Evolutionary conservation across 2,113 vertebrate species (phyloP).

Genomic region (Myxocyprinus asiaticus): DNA sequence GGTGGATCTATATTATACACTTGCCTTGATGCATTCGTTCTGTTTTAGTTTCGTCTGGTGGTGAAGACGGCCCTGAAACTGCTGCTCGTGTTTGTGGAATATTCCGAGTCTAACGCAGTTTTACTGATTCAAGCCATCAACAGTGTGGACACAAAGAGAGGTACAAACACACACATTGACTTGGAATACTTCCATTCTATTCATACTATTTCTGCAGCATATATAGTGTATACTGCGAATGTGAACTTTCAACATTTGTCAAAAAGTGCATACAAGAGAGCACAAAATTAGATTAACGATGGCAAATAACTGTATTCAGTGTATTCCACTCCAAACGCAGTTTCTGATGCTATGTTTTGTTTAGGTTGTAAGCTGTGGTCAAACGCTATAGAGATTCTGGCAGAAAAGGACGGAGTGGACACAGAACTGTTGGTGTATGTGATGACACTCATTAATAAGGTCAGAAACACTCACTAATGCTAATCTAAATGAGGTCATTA

Average conservation of each 20-base stretch:
- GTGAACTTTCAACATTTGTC: no score
- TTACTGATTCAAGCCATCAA: conserved; percentile 85
- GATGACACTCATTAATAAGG: conserved; percentile 96
- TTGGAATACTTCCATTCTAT: no score
- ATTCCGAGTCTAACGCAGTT: conserved; percentile 84
- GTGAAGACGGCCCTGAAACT: conserved; percentile 94
- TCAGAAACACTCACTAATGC: conserved; percentile 50
- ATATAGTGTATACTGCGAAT: not conserved
- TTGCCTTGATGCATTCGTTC: no score
- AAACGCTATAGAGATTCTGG: conserved; percentile 90
- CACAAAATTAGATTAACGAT: no score
- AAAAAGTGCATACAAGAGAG: no score
- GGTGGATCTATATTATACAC: no score
- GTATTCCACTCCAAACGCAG: not conserved
- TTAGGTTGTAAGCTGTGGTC: conserved; percentile 85
- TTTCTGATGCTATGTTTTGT: not conserved
- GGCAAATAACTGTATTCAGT: no score
- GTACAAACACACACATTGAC: conserved; percentile 62
- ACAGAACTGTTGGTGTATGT: conserved; percentile 91
- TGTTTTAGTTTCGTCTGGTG: conserved; percentile 87
- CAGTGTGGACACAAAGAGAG: conserved; percentile 82
- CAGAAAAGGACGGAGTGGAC: conserved; percentile 93
- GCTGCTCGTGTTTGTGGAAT: conserved; percentile 94
- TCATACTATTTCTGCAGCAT: not conserved
- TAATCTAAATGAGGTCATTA: no score